A percentile compares a stretch with the other conserved stretches of the same genome.
phyloP scores from a whole-genome alignment of 2,888 invertebrate genomes.

The Graphium colonna region DNA sequence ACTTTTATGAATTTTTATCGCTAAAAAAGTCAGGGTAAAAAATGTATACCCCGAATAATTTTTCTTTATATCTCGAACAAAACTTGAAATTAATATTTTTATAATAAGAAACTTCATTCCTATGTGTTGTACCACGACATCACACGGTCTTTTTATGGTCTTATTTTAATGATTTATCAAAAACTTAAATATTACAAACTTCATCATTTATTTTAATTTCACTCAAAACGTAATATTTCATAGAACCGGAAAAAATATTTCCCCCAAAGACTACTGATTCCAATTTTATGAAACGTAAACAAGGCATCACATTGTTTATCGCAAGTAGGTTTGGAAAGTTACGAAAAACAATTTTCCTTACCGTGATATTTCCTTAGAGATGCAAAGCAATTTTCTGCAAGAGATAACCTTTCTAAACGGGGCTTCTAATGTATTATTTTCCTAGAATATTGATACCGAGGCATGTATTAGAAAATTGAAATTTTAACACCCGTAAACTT shows the following conservation, averaged over 20 bases:
- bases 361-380: slow-evolving; percentile 72
- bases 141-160: too few relatives aligned
- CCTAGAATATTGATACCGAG: slow-evolving; percentile 23
- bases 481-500: slow-evolving; percentile 8
- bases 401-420: slow-evolving; percentile 66
- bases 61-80: too few relatives aligned
- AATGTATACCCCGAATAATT: too few relatives aligned
- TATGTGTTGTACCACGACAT: too few relatives aligned
- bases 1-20: too few relatives aligned
- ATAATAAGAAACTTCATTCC: too few relatives aligned
- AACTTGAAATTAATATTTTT: too few relatives aligned
- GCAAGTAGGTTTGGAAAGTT: slow-evolving; percentile 50
- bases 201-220: too few relatives aligned
- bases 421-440: slow-evolving; percentile 46
- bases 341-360: slow-evolving; percentile 57
- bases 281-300: slow-evolving; percentile 25
- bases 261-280: slow-evolving; percentile 15
- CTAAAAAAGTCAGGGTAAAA: too few relatives aligned
- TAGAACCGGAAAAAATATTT: slow-evolving; percentile 29
- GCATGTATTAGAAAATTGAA: slow-evolving; percentile 16
- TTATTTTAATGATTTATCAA: too few relatives aligned
- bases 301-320: slow-evolving; percentile 24
- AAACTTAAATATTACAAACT: too few relatives aligned
- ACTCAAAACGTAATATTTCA: background rate
- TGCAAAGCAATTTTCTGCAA: slow-evolving; percentile 74